phyloP scores from a whole-genome alignment of 2,888 invertebrate genomes.

The Eilema depressum region DNA sequence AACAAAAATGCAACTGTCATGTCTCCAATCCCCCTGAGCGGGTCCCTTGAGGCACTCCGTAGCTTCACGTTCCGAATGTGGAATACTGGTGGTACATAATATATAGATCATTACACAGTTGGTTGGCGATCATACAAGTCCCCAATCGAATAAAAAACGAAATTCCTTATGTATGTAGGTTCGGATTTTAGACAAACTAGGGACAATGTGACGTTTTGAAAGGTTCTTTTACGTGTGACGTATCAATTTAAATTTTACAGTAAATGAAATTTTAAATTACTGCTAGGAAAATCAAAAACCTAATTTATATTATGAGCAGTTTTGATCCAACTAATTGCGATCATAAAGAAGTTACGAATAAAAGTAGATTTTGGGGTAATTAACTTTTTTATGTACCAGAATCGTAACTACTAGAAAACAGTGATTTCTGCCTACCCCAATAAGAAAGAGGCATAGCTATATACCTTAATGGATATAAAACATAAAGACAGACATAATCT shows the following conservation, averaged over 20 bases:
- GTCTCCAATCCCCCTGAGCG: slow-evolving; percentile 3
- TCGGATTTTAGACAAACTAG: not conserved
- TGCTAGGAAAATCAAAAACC: no score
- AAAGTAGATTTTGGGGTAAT: no score
- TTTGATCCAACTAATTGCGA: no score
- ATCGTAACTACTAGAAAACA: no score
- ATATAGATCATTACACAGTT: slow-evolving; percentile 10
- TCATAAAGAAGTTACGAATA: no score
- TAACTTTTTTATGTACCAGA: no score
- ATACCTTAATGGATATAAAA: not conserved
- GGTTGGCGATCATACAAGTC: not conserved
- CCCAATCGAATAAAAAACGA: slow-evolving; percentile 7
- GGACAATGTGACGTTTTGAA: not conserved
- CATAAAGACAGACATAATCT: not conserved
- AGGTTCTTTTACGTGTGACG: no score
- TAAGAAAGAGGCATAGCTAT: not conserved
- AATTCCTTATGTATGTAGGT: not conserved
- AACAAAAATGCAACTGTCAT: slow-evolving; percentile 19
- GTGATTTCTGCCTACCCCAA: not conserved
- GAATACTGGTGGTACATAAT: slow-evolving; percentile 5
- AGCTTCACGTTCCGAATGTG: not conserved
- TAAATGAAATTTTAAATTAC: no score
- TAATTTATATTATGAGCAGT: no score
- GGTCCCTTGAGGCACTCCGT: slow-evolving; percentile 1
- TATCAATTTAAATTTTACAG: no score